Evolutionary conservation across 2,797 vertebrate genomes (phyloP).

Genomic region (Selene dorsalis): DNA sequence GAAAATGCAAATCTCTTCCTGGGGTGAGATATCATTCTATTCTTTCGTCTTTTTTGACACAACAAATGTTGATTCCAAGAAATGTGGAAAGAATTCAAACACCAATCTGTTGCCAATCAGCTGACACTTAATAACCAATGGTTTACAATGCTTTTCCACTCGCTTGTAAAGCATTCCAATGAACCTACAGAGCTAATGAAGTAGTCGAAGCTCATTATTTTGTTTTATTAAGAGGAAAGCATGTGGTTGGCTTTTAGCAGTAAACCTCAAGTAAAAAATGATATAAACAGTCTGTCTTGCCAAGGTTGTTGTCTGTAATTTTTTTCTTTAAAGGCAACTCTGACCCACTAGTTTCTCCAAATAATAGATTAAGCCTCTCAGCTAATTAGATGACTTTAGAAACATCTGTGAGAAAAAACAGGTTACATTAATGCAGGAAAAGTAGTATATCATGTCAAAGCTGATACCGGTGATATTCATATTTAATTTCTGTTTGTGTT

Average conservation of each 20-base stretch:
- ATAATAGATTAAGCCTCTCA: constrained; percentile 26
- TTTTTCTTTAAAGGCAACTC: constrained; percentile 28
- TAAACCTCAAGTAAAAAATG: constrained; percentile 33
- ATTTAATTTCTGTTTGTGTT: not conserved
- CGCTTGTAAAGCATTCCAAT: constrained; percentile 51
- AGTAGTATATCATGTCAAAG: not conserved
- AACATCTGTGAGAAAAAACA: constrained; percentile 5
- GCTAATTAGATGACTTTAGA: constrained; percentile 30
- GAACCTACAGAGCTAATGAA: constrained; percentile 58
- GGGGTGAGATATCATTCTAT: constrained; percentile 79
- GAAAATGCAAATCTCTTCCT: constrained; percentile 85
- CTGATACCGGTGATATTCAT: not conserved
- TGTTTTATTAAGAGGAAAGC: constrained; percentile 65
- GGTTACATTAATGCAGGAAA: constrained; percentile 11
- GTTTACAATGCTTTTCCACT: constrained; percentile 39
- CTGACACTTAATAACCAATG: constrained; percentile 21
- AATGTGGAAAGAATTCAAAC: not conserved
- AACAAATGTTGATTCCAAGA: constrained; percentile 12
- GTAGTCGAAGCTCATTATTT: constrained; percentile 59
- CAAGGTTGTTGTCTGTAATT: constrained; percentile 24
- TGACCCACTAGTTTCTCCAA: not conserved
- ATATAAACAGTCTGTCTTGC: constrained; percentile 36
- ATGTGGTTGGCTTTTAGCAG: constrained; percentile 49
- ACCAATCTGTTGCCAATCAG: constrained; percentile 13
- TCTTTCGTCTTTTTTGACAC: not conserved